Evolutionary conservation across 2,797 vertebrate genomes (phyloP).

Genomic region (Poeciliopsis paucimaculata): DNA sequence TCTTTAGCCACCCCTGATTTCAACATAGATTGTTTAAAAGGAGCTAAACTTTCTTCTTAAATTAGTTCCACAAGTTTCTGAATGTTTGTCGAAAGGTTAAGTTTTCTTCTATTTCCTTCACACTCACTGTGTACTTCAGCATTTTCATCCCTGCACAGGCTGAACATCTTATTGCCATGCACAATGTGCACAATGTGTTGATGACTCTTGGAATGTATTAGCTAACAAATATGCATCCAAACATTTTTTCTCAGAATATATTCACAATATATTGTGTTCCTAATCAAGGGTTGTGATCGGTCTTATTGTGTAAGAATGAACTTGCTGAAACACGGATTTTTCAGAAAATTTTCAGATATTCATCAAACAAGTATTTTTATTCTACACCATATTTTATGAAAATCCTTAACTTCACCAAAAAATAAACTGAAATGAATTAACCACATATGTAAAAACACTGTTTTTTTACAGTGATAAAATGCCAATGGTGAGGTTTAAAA

Average conservation of each 20-base stretch:
- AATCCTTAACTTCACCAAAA: neutral
- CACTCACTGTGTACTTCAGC: neutral
- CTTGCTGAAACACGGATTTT: neutral
- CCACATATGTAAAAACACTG: neutral
- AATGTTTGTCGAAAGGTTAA: neutral
- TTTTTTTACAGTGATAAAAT: neutral
- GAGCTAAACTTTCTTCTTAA: neutral
- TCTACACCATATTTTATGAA: neutral
- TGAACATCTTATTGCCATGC: neutral
- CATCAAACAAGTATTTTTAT: neutral
- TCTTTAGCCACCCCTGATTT: neutral
- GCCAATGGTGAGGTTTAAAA: neutral
- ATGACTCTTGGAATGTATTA: neutral
- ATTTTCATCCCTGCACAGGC: neutral
- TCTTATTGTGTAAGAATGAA: neutral
- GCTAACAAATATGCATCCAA: neutral
- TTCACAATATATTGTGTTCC: neutral
- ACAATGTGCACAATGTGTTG: neutral
- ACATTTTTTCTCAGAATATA: neutral
- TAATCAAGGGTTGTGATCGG: neutral
- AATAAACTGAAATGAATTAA: neutral
- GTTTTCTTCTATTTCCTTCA: neutral
- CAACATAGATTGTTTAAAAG: neutral
- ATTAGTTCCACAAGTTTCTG: neutral
- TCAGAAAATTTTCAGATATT: neutral